Percentiles rank a stretch among this genome's conserved stretches.
These are phyloP conservation scores for Gallinago solitaria DNA, from an alignment of 2,797 vertebrate genomes.

Conservation along the genomic window DNA sequence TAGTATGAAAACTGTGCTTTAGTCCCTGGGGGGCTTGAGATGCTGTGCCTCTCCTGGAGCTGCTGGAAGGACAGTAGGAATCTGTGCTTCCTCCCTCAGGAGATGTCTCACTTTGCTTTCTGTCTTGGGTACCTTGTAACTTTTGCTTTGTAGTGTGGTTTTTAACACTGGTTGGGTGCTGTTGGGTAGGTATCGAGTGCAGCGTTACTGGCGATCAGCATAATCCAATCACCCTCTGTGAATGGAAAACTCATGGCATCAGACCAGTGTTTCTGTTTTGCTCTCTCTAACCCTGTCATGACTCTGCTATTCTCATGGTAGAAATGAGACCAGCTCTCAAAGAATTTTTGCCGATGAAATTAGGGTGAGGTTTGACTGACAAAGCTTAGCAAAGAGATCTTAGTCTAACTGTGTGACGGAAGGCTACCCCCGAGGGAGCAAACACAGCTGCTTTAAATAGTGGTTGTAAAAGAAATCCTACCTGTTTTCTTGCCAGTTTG, in stretches of 20 bases:
- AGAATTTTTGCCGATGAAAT: neutral
- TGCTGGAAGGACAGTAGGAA: neutral
- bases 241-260: neutral
- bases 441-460: neutral
- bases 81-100: neutral
- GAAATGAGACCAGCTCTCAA: neutral
- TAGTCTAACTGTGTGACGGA: rapidly evolving
- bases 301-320: neutral
- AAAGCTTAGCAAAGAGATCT: neutral
- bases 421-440: neutral
- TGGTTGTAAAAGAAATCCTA: neutral
- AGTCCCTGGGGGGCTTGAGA: neutral
- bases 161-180: neutral
- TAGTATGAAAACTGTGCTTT: rapidly evolving
- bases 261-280: neutral
- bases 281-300: rapidly evolving
- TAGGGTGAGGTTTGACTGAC: neutral
- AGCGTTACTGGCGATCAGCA: neutral
- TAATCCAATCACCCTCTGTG: neutral
- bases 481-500: neutral
- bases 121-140: neutral
- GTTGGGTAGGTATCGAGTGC: neutral
- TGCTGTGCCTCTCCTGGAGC: neutral
- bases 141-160: neutral
- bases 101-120: neutral